Evolutionary conservation across 2,113 vertebrate genomes (phyloP), one percentile per base, ranked within the genome.

Genomic region (Lampris incognitus): DNA sequence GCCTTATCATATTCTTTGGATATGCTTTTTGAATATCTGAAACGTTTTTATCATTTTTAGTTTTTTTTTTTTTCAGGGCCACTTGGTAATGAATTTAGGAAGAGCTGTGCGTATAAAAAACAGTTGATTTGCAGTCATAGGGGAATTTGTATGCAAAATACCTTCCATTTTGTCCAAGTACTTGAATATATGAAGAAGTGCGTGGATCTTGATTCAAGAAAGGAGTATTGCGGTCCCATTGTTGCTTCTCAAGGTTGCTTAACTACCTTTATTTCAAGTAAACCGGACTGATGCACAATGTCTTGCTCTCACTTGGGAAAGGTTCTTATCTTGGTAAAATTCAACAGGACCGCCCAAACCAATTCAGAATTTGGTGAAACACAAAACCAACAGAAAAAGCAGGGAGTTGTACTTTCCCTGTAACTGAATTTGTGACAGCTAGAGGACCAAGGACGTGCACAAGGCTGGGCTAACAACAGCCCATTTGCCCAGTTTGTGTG

Each of bases 351-450:
- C 44, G 44, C 44, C 48, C 71, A 61, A 79, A 9, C 42, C 24
- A 42, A 59, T 58, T 50, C 39, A 65, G 59, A 61, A 79, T 10
- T 37, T 65, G 79, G 73, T 54, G 50, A 79, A 3, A 42, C 4
- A 38, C 39, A 58, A 13, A 11, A 44, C 56, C 59, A 11, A 5
- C 36, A 11, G 42, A 24, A 24, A 24, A 24, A 24, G 62, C 72
- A 51, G 11, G 41, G 39, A 63, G 70, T 67, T 63, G 64, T 70
- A 69, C 39, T 50, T 52, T 8, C 40, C 37, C 3, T 48, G 56
- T n/a, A n/a, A n/a, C n/a, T 55, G 58, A 41, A 69, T 77, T 49
- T 71, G 1, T 63, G 75, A 77, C 74, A 69, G 59, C 37, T 37
- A 52, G 36, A 38, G 9, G 55, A 77, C 63, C 55, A 24, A 24